Conservation (phyloP, 2,888 invertebrate species). For the Euzophera pinguis region DNA sequence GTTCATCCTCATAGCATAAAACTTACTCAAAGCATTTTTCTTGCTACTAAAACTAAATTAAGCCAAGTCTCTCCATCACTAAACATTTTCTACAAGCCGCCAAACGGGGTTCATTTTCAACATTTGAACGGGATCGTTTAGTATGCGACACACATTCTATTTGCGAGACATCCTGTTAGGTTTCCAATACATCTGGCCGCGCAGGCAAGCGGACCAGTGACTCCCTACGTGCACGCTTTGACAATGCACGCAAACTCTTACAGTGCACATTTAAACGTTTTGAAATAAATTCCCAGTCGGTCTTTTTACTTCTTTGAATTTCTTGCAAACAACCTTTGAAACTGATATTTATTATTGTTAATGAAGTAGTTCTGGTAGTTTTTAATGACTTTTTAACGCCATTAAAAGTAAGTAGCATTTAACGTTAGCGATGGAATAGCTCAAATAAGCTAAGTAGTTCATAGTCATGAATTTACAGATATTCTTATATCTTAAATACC, state of each 20-base stretch:
- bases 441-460: too few relatives aligned
- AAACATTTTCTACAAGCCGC: neutral
- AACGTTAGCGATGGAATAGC: too few relatives aligned
- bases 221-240: constrained; percentile 52
- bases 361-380: too few relatives aligned
- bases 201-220: constrained; percentile 49
- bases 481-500: too few relatives aligned
- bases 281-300: neutral
- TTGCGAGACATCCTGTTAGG: constrained; percentile 76
- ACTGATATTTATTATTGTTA: too few relatives aligned
- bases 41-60: too few relatives aligned
- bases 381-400: too few relatives aligned
- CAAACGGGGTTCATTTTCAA: constrained; percentile 17
- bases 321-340: too few relatives aligned
- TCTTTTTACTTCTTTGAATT: neutral
- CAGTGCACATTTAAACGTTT: constrained; percentile 20
- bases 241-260: constrained; percentile 43
- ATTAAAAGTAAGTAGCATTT: too few relatives aligned
- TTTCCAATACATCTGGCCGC: constrained; percentile 75
- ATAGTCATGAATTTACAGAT: too few relatives aligned
- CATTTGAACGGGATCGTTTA: constrained; percentile 34
- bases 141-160: constrained; percentile 65
- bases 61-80: neutral
- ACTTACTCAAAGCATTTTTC: too few relatives aligned
- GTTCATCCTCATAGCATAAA: too few relatives aligned